Base-by-base conservation (phyloP, 2,113 vertebrate genomes). In the Lophura nycthemera region DNA sequence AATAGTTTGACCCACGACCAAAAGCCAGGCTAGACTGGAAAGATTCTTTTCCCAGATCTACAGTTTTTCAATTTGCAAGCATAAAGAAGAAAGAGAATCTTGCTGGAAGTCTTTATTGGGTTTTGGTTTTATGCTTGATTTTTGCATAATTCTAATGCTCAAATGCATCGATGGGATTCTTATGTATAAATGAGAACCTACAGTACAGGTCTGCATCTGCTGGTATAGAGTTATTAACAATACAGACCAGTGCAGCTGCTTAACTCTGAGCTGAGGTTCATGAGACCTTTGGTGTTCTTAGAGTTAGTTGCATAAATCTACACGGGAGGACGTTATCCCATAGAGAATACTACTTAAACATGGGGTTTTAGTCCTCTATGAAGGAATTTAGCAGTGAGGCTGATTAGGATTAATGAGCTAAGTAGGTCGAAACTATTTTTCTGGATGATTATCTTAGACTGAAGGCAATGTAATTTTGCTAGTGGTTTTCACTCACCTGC, bases 381-480 rank as follows among this genome's bases (percentile, higher is more conserved):
- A 56, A 95, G 61, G 34, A 74, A 75, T 75, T 83, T 72, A 88
- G 6, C 36, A 72, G 10, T 60, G 65, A 91, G 21, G 21, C 65
- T 72, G 67, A 78, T 93, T 24, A 90, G 83, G 60, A 82, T 95
- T 91, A 86, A 73, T 54, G 67, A 88, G 12, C 80, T 74, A 47
- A 7, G 32, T 61, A 63, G 40, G 38, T 86, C 72, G 88, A 72
- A 91, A 60, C 69, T 69, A 76, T 82, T 89, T 89, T 15, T 54
- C 47, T 67, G 22, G 47, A 17, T 90, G 5, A 57, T 83, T 70
- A 76, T 67, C 48, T 64, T 86, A 60, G n/a, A 45, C 38, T 83
- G 36, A 77, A 67, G 30, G 52, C 77, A 72, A 47, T 63, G 11
- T 7, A 40, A 54, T 47, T 92, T 76, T 80, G 16, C 42, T 71